Percentiles rank a stretch among this genome's conserved stretches.
These are phyloP conservation scores for Chaetodon trifasciatus DNA, from an alignment of 2,797 vertebrate species.

Conservation along the genomic window DNA sequence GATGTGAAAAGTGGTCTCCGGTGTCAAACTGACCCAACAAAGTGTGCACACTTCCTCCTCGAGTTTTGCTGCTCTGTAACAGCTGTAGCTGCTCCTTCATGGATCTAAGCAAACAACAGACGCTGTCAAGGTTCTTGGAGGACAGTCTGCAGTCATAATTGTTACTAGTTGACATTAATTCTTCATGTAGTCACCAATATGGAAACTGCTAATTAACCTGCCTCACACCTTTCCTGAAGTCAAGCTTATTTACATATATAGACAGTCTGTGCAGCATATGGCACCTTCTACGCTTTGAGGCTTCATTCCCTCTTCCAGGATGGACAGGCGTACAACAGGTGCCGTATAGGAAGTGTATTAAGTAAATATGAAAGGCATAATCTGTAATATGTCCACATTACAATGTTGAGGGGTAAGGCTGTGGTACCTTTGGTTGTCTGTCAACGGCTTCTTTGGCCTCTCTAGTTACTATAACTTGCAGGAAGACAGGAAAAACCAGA, in stretches of 20 bases:
- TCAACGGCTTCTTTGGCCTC: too few species aligned
- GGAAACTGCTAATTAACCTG: not conserved
- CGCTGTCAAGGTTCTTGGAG: too few species aligned
- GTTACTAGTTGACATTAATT: not conserved
- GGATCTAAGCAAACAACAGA: not conserved
- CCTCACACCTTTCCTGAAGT: conserved; percentile 1
- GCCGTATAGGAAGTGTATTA: not conserved
- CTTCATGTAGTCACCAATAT: not conserved
- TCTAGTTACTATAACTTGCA: too few species aligned
- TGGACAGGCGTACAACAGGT: not conserved
- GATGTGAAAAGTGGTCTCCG: not conserved
- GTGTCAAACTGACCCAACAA: not conserved
- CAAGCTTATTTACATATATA: not conserved
- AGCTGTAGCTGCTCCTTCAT: too few species aligned
- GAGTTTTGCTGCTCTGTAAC: not conserved
- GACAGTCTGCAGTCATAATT: too few species aligned
- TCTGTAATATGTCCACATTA: too few species aligned
- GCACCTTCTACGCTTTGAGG: not conserved
- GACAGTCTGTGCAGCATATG: conserved; percentile 7
- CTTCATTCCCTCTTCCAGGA: not conserved
- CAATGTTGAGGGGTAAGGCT: too few species aligned
- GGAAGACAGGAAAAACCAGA: too few species aligned
- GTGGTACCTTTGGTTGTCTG: too few species aligned
- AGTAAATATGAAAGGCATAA: too few species aligned
- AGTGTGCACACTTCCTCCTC: not conserved